Conservation (phyloP, 2,113 vertebrate genomes). For the Salvator merianae region DNA sequence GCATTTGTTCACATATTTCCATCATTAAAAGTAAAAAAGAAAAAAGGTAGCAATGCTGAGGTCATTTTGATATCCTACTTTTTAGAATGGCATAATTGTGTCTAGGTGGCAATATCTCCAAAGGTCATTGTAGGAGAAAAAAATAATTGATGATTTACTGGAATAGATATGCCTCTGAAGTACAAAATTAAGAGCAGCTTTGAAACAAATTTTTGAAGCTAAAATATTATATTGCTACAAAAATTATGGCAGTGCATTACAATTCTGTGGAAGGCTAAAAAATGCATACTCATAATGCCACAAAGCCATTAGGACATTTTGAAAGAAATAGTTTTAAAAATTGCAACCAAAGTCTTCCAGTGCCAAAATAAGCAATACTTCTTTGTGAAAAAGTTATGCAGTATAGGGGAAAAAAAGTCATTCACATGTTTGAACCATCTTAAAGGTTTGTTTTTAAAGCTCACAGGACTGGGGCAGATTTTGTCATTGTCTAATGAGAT, state of each 20-base stretch:
- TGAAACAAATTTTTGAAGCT: neutral
- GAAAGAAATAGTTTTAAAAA: neutral
- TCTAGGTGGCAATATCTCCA: neutral
- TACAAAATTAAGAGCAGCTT: neutral
- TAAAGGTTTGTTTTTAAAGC: neutral
- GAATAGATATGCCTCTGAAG: neutral
- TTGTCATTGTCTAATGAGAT: conserved; percentile 3
- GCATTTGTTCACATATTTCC: neutral
- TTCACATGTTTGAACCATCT: neutral
- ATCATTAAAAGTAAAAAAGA: neutral
- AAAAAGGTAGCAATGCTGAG: no score
- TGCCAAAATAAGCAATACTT: neutral
- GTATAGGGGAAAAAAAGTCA: neutral
- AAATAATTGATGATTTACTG: neutral
- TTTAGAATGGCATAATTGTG: neutral
- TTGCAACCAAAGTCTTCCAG: neutral
- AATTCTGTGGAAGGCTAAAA: neutral
- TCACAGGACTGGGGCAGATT: neutral
- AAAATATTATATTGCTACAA: neutral
- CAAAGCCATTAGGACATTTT: neutral
- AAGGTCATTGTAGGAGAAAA: neutral
- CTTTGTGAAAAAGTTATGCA: neutral
- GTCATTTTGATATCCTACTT: neutral
- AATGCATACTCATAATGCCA: neutral
- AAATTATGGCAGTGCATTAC: neutral